A percentile compares a stretch with the other conserved stretches of the same genome.
These are phyloP conservation scores for Alosa alosa DNA, from an alignment of 2,113 vertebrate species.

Conservation along the genomic window DNA sequence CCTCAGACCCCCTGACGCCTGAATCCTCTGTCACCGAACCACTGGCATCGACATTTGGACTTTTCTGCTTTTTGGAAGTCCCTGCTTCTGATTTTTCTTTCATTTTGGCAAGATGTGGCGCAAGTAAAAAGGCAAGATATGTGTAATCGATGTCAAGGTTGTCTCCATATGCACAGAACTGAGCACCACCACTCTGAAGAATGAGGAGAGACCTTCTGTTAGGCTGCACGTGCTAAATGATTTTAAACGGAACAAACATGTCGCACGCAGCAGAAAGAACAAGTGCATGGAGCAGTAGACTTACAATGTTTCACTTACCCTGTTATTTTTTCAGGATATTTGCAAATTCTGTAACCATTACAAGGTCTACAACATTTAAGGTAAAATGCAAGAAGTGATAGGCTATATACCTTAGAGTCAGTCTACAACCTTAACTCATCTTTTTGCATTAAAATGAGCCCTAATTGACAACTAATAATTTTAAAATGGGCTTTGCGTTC, in stretches of 20 bases:
- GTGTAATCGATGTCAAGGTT: not conserved
- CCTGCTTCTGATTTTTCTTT: not conserved
- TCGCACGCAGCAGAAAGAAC: not conserved
- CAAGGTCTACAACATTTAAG: not conserved
- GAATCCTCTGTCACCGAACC: constrained; percentile 1
- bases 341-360: not conserved
- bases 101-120: not conserved
- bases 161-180: constrained; percentile 10
- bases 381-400: not conserved
- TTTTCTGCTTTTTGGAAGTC: not conserved
- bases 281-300: not conserved
- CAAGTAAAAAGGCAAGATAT: not conserved
- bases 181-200: not conserved
- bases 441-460: not conserved
- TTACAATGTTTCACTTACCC: not conserved
- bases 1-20: constrained; percentile 1
- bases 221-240: not conserved
- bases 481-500: not conserved
- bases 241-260: not conserved
- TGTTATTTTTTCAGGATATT: not conserved
- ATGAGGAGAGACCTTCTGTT: constrained; percentile 1
- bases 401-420: not conserved
- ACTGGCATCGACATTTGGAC: not conserved
- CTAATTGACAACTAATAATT: not conserved
- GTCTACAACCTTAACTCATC: no score